Base-by-base conservation (phyloP, 2,113 vertebrate genomes). In the Lathamus discolor region DNA sequence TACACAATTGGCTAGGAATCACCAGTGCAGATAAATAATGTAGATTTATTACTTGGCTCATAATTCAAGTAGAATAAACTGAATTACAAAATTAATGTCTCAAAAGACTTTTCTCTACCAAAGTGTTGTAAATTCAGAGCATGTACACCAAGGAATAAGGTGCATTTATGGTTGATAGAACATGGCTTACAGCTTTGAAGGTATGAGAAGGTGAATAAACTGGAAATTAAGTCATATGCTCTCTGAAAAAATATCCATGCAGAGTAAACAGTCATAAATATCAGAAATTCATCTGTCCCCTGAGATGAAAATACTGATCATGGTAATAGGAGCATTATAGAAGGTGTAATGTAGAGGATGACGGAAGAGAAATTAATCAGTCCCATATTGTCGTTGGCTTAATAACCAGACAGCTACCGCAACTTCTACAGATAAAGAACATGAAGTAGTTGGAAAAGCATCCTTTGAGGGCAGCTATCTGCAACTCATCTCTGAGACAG, bases 11-110 rank as follows among this genome's bases (percentile, higher is more conserved):
- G 37, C 86, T 87, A 68, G 57, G 74, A 96, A 92, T 89, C 96
- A 97, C 81, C 49, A 83, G 91, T 83, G 93, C 91, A 95, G 88
- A 96, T 93, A 97, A 97, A 96, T 94, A 96, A 96, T 96, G 93
- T 88, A 95, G 93, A 97, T 97, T 97, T 95, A 96, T 96, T 96
- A 80, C 91, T 91, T 91, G 88, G 78, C 54, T 91, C 91, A 91
- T 96, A 92, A 96, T 96, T 97, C 92, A 89, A 93, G 92, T 67
- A 94, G 83, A 95, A 95, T 94, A 94, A 96, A 94, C 91, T 91
- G 86, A 96, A 92, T 89, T 89, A 91, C 35, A 77, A 95, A 97
- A 94, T 89, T 96, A 94, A 93, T 87, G 77, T 89, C 88, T 96
- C 93, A 89, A 79, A 97, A 93, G 74, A 89, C 84, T 91, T 94